A percentile compares a stretch with the other conserved stretches of the same genome.
These are phyloP conservation scores for Rhyacichthys aspro DNA, from an alignment of 2,797 vertebrate genomes.

Conservation along the genomic window DNA sequence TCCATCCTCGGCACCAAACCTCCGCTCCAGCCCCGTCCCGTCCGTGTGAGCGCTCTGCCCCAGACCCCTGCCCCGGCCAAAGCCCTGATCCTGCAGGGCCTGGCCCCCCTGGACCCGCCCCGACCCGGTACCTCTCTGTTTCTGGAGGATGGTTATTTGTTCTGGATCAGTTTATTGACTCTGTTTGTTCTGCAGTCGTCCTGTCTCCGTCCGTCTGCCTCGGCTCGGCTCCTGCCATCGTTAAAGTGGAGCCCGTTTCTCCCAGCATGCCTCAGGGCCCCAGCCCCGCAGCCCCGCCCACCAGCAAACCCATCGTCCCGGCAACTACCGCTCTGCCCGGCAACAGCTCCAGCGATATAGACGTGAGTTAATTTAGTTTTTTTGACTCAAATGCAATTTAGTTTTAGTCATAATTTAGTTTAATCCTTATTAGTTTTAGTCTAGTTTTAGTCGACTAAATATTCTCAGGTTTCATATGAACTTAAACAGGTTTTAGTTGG, in stretches of 20 bases:
- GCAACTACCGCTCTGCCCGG: conserved; percentile 72
- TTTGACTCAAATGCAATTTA: no score
- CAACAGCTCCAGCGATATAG: conserved; percentile 77
- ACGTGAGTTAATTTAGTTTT: conserved; percentile 73
- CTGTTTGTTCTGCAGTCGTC: conserved; percentile 67
- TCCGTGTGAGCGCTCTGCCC: conserved; percentile 79
- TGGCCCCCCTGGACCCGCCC: conserved; percentile 72
- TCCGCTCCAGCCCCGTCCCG: conserved; percentile 85
- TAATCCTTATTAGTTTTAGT: no score
- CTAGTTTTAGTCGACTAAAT: no score
- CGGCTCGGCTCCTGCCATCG: conserved; percentile 77
- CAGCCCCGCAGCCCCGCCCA: conserved; percentile 51
- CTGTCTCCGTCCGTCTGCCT: conserved; percentile 81
- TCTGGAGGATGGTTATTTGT: no score
- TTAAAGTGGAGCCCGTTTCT: conserved; percentile 83
- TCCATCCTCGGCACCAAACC: conserved; percentile 80
- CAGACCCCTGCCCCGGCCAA: conserved; percentile 65
- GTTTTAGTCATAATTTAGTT: no score
- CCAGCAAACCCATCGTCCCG: conserved; percentile 86
- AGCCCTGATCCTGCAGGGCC: conserved; percentile 85
- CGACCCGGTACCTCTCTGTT: conserved; percentile 70
- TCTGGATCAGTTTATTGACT: background rate
- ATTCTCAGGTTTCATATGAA: no score
- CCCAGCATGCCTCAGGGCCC: conserved; percentile 71
- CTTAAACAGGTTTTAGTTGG: no score